Base-by-base conservation (phyloP, 2,113 vertebrate species). In the Salvelinus fontinalis region DNA sequence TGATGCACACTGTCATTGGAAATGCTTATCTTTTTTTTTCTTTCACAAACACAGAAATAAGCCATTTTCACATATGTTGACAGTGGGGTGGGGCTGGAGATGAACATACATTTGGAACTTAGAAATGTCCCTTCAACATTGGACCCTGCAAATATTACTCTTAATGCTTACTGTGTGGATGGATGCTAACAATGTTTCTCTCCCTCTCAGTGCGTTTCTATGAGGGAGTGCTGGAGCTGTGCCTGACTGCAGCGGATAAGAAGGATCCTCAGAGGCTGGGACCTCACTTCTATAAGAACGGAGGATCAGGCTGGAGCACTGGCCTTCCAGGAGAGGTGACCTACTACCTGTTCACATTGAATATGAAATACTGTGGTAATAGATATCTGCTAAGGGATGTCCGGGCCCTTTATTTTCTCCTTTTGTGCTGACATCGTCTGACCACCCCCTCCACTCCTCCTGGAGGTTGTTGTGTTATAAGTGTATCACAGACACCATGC, bases 241-340 rank as follows among this genome's bases (percentile, higher is more conserved):
- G 95, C 71, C 97, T 99, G 65, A 96, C 96, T 34, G 96, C 97
- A 65, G 96, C 97, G 27, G 96, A 97, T 82, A 98, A 98, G 72
- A 99, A 97, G 84, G 98, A 99, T 85, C 98, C 95, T 4, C 97
- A 99, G 86, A 95, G 96, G 27, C 93, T 99, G 67, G 97, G 97
- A 1, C 97, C 96, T 62, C 98, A 99, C 89, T 98, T 97, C 86
- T 97, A 99, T 90, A 99, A 97, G 89, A 97, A 99, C 26, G 97
- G 96, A 98, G 54, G 98, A 99, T 83, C 78, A 92, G 26, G 91
- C 89, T 18, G 97, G 98, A 27, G 92, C 96, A 71, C 96, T 96
- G 78, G 96, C 97, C 83, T 99, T 98, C 88, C 97, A 97, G 85
- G 97, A 98, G 75, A 96, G 97, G 97, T 92, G 79, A 84, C 2